phyloP scores from a whole-genome alignment of 2,888 invertebrate genomes.

The Diarsia mendica region DNA sequence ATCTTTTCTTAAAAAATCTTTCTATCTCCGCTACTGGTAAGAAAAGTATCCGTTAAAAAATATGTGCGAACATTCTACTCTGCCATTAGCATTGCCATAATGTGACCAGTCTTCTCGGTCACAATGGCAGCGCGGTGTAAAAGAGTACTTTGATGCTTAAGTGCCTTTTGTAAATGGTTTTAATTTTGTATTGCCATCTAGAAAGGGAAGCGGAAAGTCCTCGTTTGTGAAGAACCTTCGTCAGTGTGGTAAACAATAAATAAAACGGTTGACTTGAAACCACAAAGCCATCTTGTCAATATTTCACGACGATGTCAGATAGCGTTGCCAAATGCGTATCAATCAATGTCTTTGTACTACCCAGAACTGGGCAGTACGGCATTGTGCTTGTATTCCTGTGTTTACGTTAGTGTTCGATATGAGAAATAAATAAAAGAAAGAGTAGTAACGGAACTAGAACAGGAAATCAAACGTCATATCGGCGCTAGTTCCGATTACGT shows the following conservation, averaged over 20 bases:
- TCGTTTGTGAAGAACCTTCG: slow-evolving; percentile 21
- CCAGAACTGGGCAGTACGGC: slow-evolving; percentile 49
- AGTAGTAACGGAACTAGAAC: slow-evolving; percentile 55
- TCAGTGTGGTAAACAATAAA: slow-evolving; percentile 34
- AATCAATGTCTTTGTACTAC: slow-evolving; percentile 58
- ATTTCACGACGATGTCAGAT: slow-evolving; percentile 48
- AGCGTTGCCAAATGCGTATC: slow-evolving; percentile 51
- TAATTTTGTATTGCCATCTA: slow-evolving; percentile 45
- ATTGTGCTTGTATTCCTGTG: slow-evolving; percentile 23
- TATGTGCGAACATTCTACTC: slow-evolving; percentile 37
- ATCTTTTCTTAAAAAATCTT: background rate
- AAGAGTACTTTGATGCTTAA: slow-evolving; percentile 45
- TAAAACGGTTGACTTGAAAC: slow-evolving; percentile 15
- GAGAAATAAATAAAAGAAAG: slow-evolving; percentile 39
- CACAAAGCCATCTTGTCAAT: slow-evolving; percentile 52
- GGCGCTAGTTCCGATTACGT: too few species aligned
- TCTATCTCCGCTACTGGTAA: background rate
- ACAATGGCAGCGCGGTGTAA: slow-evolving; percentile 40
- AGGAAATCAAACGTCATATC: slow-evolving; percentile 61
- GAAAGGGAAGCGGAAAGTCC: slow-evolving; percentile 23
- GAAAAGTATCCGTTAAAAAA: slow-evolving; percentile 19
- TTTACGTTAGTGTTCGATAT: slow-evolving; percentile 41
- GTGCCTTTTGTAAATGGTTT: slow-evolving; percentile 48
- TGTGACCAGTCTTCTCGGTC: slow-evolving; percentile 45
- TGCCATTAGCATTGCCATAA: slow-evolving; percentile 41